A percentile compares a stretch with the other conserved stretches of the same genome.
phyloP scores from a whole-genome alignment of 2,888 invertebrate genomes.

The Pogonocherus hispidulus region DNA sequence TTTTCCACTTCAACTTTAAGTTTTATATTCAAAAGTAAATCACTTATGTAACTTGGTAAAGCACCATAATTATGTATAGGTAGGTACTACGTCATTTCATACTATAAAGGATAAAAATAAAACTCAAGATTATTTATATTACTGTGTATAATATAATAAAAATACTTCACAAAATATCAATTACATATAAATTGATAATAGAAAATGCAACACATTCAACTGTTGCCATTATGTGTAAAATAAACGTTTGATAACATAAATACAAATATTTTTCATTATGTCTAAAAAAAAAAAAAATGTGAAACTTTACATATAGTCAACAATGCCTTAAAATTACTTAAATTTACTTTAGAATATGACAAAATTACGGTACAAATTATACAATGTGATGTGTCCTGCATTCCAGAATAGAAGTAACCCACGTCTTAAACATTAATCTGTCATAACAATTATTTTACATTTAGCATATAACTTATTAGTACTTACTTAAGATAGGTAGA shows the following conservation, averaged over 20 bases:
- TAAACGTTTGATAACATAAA: neutral
- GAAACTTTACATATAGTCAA: constrained; percentile 27
- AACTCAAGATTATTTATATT: constrained; percentile 14
- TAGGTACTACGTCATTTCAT: neutral
- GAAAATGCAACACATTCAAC: constrained; percentile 28
- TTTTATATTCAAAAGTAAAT: too few species aligned
- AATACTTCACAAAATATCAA: constrained; percentile 40
- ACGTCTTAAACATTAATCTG: constrained; percentile 23
- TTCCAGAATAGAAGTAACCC: constrained; percentile 11
- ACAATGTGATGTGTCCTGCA: constrained; percentile 17
- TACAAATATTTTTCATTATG: neutral
- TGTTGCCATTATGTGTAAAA: constrained; percentile 22
- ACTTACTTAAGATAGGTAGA: constrained; percentile 24
- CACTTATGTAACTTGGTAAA: too few species aligned
- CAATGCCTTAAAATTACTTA: constrained; percentile 8
- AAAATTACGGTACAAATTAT: constrained; percentile 27
- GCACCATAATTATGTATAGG: too few species aligned
- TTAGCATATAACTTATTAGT: constrained; percentile 27
- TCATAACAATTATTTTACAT: constrained; percentile 30
- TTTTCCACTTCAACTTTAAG: too few species aligned
- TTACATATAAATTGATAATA: constrained; percentile 37
- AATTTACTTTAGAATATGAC: constrained; percentile 28
- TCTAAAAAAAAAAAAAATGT: neutral
- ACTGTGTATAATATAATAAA: constrained; percentile 39
- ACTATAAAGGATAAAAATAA: neutral